phyloP scores from a whole-genome alignment of 2,888 invertebrate species.

The Polydesmus complanatus region DNA sequence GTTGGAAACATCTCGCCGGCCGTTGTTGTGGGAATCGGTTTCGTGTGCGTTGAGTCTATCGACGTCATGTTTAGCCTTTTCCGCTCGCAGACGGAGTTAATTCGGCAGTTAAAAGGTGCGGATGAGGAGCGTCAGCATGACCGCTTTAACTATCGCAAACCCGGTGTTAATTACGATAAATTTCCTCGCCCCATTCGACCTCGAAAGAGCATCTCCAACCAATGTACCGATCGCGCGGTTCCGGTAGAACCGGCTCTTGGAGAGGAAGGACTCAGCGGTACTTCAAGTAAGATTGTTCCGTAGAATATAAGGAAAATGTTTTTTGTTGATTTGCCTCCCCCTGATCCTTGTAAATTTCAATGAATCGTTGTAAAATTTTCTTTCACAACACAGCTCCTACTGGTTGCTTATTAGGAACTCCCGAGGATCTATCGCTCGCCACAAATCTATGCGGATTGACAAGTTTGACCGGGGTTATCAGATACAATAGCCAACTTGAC shows the following conservation, averaged over 20 bases:
- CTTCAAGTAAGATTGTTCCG: too few relatives aligned
- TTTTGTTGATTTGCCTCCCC: too few relatives aligned
- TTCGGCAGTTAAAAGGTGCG: constrained; percentile 43
- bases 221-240: constrained; percentile 16
- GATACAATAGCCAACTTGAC: neutral
- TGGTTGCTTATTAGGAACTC: neutral
- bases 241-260: constrained; percentile 10
- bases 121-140: constrained; percentile 57
- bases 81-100: constrained; percentile 38
- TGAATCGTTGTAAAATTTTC: too few relatives aligned
- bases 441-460: constrained; percentile 12
- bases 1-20: too few relatives aligned
- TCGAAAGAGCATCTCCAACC: constrained; percentile 17
- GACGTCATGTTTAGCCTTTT: constrained; percentile 64
- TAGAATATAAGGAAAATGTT: too few relatives aligned
- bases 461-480: neutral
- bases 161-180: constrained; percentile 25
- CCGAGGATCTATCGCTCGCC: neutral
- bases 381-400: too few relatives aligned
- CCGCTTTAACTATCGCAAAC: constrained; percentile 24
- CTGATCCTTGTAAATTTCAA: too few relatives aligned
- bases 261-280: constrained; percentile 16
- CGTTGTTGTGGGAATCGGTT: neutral
- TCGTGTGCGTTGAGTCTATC: neutral
- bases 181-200: constrained; percentile 24